A percentile compares a stretch with the other conserved stretches of the same genome.
phyloP scores from a whole-genome alignment of 2,113 vertebrate species.

The Apteryx mantelli region DNA sequence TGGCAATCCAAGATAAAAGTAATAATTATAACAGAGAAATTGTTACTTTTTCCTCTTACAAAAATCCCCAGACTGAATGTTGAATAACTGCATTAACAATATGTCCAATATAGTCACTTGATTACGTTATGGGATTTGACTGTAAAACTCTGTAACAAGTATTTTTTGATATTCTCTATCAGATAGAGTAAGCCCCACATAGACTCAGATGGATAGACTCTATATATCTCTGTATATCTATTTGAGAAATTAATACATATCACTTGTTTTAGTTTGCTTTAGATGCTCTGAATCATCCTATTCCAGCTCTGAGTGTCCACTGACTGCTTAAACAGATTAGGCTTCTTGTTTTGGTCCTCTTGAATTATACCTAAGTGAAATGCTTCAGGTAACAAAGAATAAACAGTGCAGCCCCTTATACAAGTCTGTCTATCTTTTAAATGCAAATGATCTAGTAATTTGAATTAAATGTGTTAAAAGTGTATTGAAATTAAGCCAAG shows the following conservation, averaged over 20 bases:
- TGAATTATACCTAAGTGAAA: background rate
- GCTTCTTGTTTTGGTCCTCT: background rate
- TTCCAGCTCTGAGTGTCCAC: background rate
- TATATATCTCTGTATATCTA: background rate
- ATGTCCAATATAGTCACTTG: background rate
- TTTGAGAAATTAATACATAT: background rate
- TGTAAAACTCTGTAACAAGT: background rate
- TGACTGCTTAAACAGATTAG: background rate
- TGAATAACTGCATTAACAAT: background rate
- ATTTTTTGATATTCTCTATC: constrained; percentile 50
- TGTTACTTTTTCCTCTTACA: background rate
- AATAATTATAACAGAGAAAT: background rate
- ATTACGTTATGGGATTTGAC: background rate
- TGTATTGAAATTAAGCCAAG: background rate
- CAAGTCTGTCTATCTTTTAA: background rate
- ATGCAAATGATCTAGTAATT: background rate
- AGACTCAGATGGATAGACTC: background rate
- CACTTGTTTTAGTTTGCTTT: background rate
- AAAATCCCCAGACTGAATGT: background rate
- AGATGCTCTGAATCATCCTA: background rate
- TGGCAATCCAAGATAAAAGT: background rate
- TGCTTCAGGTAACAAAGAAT: background rate
- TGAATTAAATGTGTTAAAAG: background rate
- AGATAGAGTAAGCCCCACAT: background rate
- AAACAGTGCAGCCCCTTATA: background rate